Percentiles rank a stretch among this genome's conserved stretches.
These are phyloP conservation scores for Nycticorax nycticorax DNA, from an alignment of 2,113 vertebrate genomes.

Conservation along the genomic window DNA sequence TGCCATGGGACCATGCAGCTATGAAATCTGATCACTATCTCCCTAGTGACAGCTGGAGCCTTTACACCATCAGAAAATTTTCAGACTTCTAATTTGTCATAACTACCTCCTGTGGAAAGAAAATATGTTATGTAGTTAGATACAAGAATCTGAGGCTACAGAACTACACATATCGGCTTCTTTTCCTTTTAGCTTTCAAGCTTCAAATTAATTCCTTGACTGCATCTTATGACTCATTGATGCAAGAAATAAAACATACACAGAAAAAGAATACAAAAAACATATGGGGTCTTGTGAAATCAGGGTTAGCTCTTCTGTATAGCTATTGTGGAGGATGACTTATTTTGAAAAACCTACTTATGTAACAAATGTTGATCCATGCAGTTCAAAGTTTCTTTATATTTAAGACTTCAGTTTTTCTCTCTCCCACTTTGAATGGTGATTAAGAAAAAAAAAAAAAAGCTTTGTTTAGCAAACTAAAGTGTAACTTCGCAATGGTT, in stretches of 20 bases:
- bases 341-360: slow-evolving; percentile 7
- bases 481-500: neutral
- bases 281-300: slow-evolving; percentile 28
- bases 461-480: neutral
- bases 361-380: neutral
- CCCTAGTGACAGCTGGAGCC: slow-evolving; percentile 99
- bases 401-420: neutral
- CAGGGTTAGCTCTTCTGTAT: neutral
- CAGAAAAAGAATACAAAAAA: neutral
- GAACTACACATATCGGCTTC: slow-evolving; percentile 42
- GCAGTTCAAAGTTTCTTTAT: neutral
- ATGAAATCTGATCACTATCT: slow-evolving; percentile 98
- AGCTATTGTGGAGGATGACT: neutral
- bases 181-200: slow-evolving; percentile 44
- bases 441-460: neutral
- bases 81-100: slow-evolving; percentile 99
- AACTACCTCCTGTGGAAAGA: slow-evolving; percentile 99
- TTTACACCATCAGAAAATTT: slow-evolving; percentile 99
- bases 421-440: neutral
- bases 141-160: slow-evolving; percentile 76
- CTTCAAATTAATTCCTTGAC: slow-evolving; percentile 67
- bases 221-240: slow-evolving; percentile 56
- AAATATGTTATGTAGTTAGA: slow-evolving; percentile 97
- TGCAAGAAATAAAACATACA: slow-evolving; percentile 52
- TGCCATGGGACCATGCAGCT: slow-evolving; percentile 95